Evolutionary conservation across 1,140 invertebrate genomes (phyloP).

Genomic region (Ylistrum balloti): DNA sequence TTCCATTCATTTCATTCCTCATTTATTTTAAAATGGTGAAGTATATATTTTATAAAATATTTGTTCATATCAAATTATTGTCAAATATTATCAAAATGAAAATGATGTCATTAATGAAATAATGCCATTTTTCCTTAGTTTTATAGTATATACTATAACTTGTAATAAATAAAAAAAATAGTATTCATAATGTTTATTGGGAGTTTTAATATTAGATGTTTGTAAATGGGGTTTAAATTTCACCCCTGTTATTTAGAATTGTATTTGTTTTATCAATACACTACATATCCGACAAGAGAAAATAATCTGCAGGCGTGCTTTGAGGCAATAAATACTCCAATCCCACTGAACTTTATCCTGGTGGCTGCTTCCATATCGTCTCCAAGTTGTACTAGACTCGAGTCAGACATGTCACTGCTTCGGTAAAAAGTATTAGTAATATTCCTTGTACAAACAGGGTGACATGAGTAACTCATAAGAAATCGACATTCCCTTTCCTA

Average conservation of each 20-base stretch:
- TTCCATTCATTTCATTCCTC: neutral
- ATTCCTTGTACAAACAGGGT: conserved; percentile 53
- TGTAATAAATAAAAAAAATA: neutral
- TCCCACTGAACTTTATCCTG: conserved; percentile 5
- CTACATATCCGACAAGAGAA: neutral
- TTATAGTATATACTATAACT: too few relatives aligned
- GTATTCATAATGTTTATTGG: neutral
- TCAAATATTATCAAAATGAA: neutral
- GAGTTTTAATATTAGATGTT: neutral
- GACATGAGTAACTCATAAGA: conserved; percentile 47
- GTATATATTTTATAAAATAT: neutral
- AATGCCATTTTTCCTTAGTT: too few relatives aligned
- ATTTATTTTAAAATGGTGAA: neutral
- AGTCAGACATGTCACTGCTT: conserved; percentile 49
- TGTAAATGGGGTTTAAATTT: neutral
- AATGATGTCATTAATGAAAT: too few relatives aligned
- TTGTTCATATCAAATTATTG: neutral
- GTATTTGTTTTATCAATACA: conserved; percentile 40
- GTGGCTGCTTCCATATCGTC: neutral
- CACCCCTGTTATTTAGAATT: neutral
- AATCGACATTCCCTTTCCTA: conserved; percentile 47
- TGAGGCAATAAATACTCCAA: conserved; percentile 11
- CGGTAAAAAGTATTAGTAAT: conserved; percentile 55
- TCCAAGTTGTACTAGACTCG: conserved; percentile 41
- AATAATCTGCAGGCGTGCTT: conserved; percentile 32